Evolutionary conservation across 2,797 vertebrate genomes (phyloP), one percentile per base, ranked within the genome.

Genomic region (Centroberyx gerrardi): DNA sequence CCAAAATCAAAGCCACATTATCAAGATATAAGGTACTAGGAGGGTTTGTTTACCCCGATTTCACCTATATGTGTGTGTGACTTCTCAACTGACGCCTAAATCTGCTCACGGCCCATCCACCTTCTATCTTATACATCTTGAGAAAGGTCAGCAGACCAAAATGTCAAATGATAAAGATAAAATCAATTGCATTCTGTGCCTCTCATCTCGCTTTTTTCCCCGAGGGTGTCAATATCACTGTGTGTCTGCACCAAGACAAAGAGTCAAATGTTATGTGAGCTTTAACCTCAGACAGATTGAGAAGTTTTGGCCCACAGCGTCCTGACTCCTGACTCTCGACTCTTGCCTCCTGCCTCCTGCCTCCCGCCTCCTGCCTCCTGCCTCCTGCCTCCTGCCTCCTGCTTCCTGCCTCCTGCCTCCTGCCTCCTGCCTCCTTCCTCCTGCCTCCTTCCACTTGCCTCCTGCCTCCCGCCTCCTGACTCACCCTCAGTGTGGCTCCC

Each of bases 401-500:
- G 22, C 22, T 1, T 22, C 22, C 22, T 22, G 22, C 22, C 22
- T 22, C 22, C 22, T 22, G 1, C 1, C 22, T 22, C 22, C 22
- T 22, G 22, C 22, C 1, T 22, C 22, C 22, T 1, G 1, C 22
- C 1, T 22, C 22, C 22, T 22, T 1, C 22, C 1, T 22, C 22
- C 22, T 22, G 22, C 22, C 22, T 22, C 22, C 22, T 22, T 22
- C 22, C 22, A 1, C 22, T 1, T 22, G 22, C 22, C 1, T 22
- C 22, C 22, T 22, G 1, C 22, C 22, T 22, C 22, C 22, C 22
- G 22, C 22, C 22, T 22, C 22, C 22, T 0, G 22, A 79, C 89
- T 96, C 94, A 99, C 98, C 97, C 96, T 95, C 51, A 99, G 94
- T 0, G 98, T 99, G 22, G 98, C 98, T 18, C 98, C 98, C 83